Percentiles rank a stretch among this genome's conserved stretches.
phyloP scores from a whole-genome alignment of 92 coral and sea anemone genomes.

The Epizoanthus fatuus region DNA sequence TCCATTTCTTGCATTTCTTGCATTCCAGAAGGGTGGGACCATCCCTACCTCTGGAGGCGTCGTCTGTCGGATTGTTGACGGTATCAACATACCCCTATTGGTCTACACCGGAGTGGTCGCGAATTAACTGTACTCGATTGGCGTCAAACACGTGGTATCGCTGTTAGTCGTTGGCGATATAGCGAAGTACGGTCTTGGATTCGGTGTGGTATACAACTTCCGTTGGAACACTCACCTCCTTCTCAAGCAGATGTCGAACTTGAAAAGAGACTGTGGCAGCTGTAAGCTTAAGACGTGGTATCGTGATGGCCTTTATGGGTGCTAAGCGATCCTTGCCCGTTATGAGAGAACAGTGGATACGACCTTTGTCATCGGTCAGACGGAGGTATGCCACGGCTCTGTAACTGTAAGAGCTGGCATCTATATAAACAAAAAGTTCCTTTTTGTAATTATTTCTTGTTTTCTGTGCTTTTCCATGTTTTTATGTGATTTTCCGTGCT shows the following conservation, averaged over 20 bases:
- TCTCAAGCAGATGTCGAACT: constrained; percentile 33
- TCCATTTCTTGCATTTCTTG: constrained; percentile 70
- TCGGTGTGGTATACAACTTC: constrained; percentile 49
- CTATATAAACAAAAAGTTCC: neutral
- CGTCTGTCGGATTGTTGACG: constrained; percentile 70
- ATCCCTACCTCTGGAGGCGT: constrained; percentile 59
- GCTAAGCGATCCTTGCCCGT: constrained; percentile 52
- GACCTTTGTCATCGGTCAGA: constrained; percentile 26
- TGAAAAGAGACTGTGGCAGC: constrained; percentile 56
- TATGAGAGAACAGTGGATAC: constrained; percentile 47
- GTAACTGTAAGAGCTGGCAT: constrained; percentile 57
- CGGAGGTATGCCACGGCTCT: constrained; percentile 59
- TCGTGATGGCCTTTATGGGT: constrained; percentile 46
- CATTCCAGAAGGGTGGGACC: constrained; percentile 24
- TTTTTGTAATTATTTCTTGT: too few species aligned
- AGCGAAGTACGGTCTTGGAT: constrained; percentile 53
- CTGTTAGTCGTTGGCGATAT: constrained; percentile 28
- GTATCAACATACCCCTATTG: constrained; percentile 76
- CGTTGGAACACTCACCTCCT: constrained; percentile 25
- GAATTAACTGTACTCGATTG: constrained; percentile 70
- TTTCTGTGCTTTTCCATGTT: too few species aligned
- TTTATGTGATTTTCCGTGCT: too few species aligned
- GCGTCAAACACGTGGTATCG: constrained; percentile 61
- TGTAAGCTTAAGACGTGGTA: constrained; percentile 60
- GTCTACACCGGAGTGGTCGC: constrained; percentile 48